Evolutionary conservation across 2,113 vertebrate species (phyloP), one percentile per base, ranked within the genome.

Genomic region (Phainopepla nitens): DNA sequence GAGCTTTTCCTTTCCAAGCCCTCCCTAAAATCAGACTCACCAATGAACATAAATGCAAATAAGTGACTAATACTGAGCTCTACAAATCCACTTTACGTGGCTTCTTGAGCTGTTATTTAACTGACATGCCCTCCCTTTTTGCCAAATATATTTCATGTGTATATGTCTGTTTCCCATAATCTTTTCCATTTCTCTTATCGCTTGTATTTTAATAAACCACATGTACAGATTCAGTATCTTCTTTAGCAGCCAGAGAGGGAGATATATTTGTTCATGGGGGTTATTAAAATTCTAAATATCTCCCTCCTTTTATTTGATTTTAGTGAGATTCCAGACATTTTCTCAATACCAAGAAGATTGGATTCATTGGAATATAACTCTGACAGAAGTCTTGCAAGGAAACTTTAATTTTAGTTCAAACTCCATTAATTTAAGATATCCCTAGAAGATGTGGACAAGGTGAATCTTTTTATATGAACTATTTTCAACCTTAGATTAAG

Each of bases 231-330:
- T 51, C 79, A 49, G 68, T 92, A 96, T 94, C 93, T 93, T 51
- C 71, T 90, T 70, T 24, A 78, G 79, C 64, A 94, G 85, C 33
- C 68, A 53, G 29, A 82, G 39, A 88, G 14, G 16, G 54, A 97
- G 87, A 94, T 47, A 68, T 21, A 95, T 70, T 93, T 97, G 90
- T 86, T 83, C 93, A 90, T 7, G 54, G 60, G 66, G 75, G 88
- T 96, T 96, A 97, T 97, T 96, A 94, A 94, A 92, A 96, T 92
- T 93, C 92, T 82, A 95, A 91, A 82, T 90, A 94, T 80, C 89
- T 93, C 80, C 56, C 68, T 95, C 56, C 47, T 60, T 96, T 97
- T 96, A 97, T 97, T 97, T 96, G 95, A 96, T 95, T 93, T 93
- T 54, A 81, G 76, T 49, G 76, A 94, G 90, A 97, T 96, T 94